Evolutionary conservation across 2,888 invertebrate genomes (phyloP), one percentile per base, ranked within the genome.

Genomic region (Eupithecia vulgata): DNA sequence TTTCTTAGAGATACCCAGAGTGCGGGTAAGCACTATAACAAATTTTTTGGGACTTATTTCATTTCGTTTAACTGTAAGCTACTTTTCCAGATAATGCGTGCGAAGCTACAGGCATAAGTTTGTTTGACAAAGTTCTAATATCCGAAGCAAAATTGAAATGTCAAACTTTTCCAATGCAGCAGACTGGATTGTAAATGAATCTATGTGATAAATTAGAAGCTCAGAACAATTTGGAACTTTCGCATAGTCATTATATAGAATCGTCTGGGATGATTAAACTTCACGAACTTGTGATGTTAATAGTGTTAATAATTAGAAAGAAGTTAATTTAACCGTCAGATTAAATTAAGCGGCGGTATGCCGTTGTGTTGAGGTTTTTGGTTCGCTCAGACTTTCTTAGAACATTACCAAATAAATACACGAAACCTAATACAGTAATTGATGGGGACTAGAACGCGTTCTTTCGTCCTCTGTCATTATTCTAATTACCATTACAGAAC

Each of bases 191-290:
- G 59, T 70, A 74, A 80, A 81, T 78, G 75, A 78, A 77, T 75
- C 70, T 71, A 67, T 68, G 66, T 71, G 74, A 77, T 78, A 78
- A 79, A 72, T 75, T 70, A 48, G 70, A 42, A 73, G 73, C 77
- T 76, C 73, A 64, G 68, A 79, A 69, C 70, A 71, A 76, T 81
- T 78, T 65, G 57, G 70, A 82, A 80, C 77, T 81, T 80, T 48
- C 59, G 42, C 68, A 77, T 71, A 75, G 79, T 76, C 74, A 78
- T 78, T 25, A 57, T 21, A 21, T 8, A 10, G 48, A 52, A 57
- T 3, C 13, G 78, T 78, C 72, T 78, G 65, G 66, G 70, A 75
- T 72, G 72, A 76, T 78, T 76, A 71, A 76, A 76, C 74, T 74
- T 72, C 21, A 66, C 52, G 17, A 72, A 72, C 64, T 64, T 69